These are phyloP conservation scores for Melospiza melodia DNA, from an alignment of 2,113 vertebrate species.

Conservation along the genomic window DNA sequence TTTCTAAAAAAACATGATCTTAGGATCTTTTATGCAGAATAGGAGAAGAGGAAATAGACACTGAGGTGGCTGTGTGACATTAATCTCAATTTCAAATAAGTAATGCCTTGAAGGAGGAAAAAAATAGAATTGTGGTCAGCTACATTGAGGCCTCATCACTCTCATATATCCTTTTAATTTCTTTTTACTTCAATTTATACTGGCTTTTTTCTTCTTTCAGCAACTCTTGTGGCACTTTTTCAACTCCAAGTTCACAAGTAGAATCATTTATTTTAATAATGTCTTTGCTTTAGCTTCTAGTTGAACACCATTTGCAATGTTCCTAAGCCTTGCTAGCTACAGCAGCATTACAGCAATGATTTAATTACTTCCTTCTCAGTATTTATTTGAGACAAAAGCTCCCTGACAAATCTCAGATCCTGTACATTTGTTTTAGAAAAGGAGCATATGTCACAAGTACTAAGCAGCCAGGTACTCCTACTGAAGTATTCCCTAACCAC, in stretches of 20 bases:
- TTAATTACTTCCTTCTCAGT: neutral
- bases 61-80: neutral
- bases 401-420: neutral
- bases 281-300: neutral
- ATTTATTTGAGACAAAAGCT: neutral
- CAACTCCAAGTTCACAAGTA: neutral
- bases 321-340: neutral
- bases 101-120: neutral
- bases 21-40: neutral
- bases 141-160: neutral
- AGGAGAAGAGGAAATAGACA: neutral
- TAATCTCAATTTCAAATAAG: neutral
- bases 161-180: neutral
- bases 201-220: neutral
- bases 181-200: neutral
- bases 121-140: neutral
- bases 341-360: neutral
- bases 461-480: neutral
- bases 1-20: neutral
- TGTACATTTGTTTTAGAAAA: neutral
- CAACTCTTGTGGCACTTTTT: neutral
- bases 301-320: neutral
- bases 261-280: neutral
- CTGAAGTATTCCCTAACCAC: neutral
- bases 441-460: neutral